Conservation (phyloP, 1,140 invertebrate genomes). For the Drosophila repleta region DNA sequence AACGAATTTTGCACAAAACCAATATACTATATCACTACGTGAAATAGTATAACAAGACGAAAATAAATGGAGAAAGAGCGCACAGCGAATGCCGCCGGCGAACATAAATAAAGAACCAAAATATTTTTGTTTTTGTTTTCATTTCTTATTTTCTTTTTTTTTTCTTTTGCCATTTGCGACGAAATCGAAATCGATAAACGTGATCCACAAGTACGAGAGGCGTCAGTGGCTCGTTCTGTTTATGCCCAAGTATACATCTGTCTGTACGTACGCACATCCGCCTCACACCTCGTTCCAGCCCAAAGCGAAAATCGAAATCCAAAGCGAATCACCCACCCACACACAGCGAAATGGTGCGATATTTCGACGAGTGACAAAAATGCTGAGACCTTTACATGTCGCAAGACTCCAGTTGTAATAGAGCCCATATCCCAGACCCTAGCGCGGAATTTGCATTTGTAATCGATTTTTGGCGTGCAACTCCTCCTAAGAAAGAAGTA, state of each 20-base stretch:
- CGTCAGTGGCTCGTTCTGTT: conserved; percentile 12
- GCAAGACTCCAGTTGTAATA: conserved; percentile 49
- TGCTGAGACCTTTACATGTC: not conserved
- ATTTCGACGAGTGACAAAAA: conserved; percentile 31
- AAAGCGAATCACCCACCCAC: conserved; percentile 19
- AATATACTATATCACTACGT: too few relatives aligned
- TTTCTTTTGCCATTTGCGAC: conserved; percentile 23
- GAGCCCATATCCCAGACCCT: conserved; percentile 4
- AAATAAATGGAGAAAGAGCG: conserved; percentile 40
- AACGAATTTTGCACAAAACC: too few relatives aligned
- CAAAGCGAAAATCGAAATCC: conserved; percentile 15
- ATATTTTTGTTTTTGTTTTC: conserved; percentile 8
- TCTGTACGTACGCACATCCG: not conserved
- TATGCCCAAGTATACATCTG: not conserved
- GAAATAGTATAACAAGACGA: too few relatives aligned
- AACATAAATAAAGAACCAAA: conserved; percentile 46
- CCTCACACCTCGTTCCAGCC: conserved; percentile 25
- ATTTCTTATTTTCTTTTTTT: not conserved
- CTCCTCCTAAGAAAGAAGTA: conserved; percentile 11
- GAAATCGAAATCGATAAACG: conserved; percentile 67
- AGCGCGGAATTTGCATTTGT: conserved; percentile 44
- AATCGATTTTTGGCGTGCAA: conserved; percentile 62
- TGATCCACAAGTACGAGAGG: conserved; percentile 43
- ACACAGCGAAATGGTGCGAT: conserved; percentile 49
- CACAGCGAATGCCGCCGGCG: conserved; percentile 30